Evolutionary conservation across 2,888 invertebrate species (phyloP).

Genomic region (Yponomeuta sedellus): DNA sequence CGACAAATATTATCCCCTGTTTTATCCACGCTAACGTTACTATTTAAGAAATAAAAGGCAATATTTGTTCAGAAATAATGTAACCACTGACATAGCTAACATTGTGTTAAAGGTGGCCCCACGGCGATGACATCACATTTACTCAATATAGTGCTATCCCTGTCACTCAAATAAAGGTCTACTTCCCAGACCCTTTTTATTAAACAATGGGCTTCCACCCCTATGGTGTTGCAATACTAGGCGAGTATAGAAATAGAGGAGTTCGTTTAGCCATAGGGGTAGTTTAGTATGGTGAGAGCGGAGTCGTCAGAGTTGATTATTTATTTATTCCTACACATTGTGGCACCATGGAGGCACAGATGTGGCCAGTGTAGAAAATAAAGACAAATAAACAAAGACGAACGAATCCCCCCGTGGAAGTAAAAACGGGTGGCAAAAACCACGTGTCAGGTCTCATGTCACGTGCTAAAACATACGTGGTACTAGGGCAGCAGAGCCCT

Average conservation of each 20-base stretch:
- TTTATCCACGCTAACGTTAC: too few species aligned
- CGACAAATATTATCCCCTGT: too few species aligned
- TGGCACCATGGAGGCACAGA: too few species aligned
- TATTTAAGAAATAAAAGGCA: too few species aligned
- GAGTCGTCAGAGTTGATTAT: too few species aligned
- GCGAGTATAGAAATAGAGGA: constrained; percentile 49
- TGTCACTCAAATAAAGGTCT: constrained; percentile 11
- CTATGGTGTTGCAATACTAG: constrained; percentile 54
- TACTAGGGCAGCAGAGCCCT: constrained; percentile 19
- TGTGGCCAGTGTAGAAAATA: neutral
- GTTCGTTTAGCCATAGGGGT: constrained; percentile 28
- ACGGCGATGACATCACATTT: neutral
- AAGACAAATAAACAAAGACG: neutral
- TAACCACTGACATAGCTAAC: neutral
- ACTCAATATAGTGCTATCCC: neutral
- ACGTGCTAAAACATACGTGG: constrained; percentile 22
- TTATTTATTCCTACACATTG: too few species aligned
- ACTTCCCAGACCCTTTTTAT: constrained; percentile 18
- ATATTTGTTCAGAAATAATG: neutral
- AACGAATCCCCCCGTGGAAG: neutral
- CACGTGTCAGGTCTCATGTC: constrained; percentile 17
- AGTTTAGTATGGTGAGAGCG: neutral
- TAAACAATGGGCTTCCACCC: constrained; percentile 38
- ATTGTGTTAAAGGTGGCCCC: neutral
- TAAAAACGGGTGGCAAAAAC: neutral